Conservation (phyloP, 2,113 vertebrate species). For the Oceanodroma tethys region DNA sequence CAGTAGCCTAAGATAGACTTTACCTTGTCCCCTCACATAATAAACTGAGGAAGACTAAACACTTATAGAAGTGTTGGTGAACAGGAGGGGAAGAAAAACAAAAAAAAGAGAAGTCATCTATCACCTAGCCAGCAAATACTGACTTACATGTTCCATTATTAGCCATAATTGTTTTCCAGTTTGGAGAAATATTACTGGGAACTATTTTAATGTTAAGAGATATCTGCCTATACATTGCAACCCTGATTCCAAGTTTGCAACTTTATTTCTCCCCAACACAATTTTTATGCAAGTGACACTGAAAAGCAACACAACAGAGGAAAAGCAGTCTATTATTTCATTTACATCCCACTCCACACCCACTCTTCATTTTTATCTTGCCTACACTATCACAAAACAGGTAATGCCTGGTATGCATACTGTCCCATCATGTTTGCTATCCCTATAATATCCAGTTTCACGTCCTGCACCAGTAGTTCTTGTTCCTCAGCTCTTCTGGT, state of each 20-base stretch:
- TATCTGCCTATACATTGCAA: rapidly evolving
- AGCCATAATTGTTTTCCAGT: neutral
- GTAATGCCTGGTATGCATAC: neutral
- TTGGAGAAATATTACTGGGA: neutral
- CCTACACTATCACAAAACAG: neutral
- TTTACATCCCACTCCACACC: neutral
- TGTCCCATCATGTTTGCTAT: rapidly evolving
- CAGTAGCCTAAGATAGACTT: neutral
- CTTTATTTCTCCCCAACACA: neutral
- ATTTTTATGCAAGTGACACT: rapidly evolving
- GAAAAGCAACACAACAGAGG: neutral
- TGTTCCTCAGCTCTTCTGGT: neutral
- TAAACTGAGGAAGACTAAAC: neutral
- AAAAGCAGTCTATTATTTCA: neutral
- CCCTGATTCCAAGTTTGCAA: rapidly evolving
- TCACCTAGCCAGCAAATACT: neutral
- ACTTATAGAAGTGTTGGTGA: neutral
- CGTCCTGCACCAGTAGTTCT: neutral
- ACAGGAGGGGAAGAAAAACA: too few relatives aligned
- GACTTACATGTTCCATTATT: rapidly evolving
- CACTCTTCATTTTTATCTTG: neutral
- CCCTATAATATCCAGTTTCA: neutral
- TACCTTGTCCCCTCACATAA: rapidly evolving
- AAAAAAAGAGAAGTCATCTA: rapidly evolving
- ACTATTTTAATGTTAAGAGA: too few relatives aligned